phyloP scores from a whole-genome alignment of 2,888 invertebrate species.

The Boloria euphrosyne region DNA sequence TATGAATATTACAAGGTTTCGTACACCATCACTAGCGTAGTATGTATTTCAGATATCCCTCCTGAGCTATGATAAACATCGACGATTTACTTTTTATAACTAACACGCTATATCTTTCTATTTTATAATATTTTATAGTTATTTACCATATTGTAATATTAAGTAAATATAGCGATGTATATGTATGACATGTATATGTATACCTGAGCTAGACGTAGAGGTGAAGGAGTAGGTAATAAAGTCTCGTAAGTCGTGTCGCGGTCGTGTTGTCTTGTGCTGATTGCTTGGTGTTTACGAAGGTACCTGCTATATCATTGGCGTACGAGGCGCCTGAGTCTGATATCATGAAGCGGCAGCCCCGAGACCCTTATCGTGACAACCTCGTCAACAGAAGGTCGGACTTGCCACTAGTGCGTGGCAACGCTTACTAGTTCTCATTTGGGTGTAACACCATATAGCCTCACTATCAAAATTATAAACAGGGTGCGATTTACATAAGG shows the following conservation, averaged over 20 bases:
- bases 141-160: constrained; percentile 55
- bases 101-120: constrained; percentile 70
- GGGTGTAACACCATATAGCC: constrained; percentile 73
- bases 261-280: constrained; percentile 67
- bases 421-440: constrained; percentile 70
- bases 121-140: constrained; percentile 62
- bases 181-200: constrained; percentile 43
- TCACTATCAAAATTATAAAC: constrained; percentile 52
- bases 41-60: constrained; percentile 62
- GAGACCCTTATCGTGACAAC: constrained; percentile 98
- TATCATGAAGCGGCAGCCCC: constrained; percentile 99
- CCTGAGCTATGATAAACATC: constrained; percentile 55
- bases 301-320: constrained; percentile 99
- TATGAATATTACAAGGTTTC: constrained; percentile 65
- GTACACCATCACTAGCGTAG: constrained; percentile 71
- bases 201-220: constrained; percentile 44
- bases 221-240: constrained; percentile 54
- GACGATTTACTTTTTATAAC: constrained; percentile 56
- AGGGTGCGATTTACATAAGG: constrained; percentile 33
- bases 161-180: constrained; percentile 54
- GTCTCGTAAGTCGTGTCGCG: constrained; percentile 58
- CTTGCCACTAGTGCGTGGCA: constrained; percentile 48
- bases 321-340: constrained; percentile 99
- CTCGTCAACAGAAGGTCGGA: constrained; percentile 98
- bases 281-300: constrained; percentile 87